Evolutionary conservation across 2,888 invertebrate genomes (phyloP).

Genomic region (Lucinisca nassula): DNA sequence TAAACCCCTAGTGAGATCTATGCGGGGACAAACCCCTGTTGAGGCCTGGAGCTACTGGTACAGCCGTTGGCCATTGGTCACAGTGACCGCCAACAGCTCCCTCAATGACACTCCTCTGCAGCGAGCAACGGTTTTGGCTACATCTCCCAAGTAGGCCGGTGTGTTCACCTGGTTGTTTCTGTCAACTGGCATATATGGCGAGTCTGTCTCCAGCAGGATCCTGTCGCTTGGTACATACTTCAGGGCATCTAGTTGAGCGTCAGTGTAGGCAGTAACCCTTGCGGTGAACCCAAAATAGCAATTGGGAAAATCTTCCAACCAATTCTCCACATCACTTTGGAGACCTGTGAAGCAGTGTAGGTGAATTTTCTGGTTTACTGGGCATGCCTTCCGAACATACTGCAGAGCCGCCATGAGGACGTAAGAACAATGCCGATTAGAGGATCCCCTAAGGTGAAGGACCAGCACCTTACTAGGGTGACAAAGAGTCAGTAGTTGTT

Average conservation of each 20-base stretch:
- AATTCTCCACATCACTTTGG: not conserved
- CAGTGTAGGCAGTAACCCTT: not conserved
- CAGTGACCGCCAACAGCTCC: not conserved
- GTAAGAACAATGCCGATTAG: not conserved
- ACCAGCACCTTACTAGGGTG: conserved; percentile 2
- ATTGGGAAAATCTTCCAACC: not conserved
- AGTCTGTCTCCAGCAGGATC: not conserved
- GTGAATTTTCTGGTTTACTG: not conserved
- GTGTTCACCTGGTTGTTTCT: not conserved
- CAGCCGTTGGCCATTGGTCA: not conserved
- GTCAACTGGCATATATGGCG: not conserved
- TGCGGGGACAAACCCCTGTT: no score
- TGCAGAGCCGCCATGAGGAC: not conserved
- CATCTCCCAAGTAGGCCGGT: not conserved
- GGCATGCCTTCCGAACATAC: not conserved
- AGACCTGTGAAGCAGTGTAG: not conserved
- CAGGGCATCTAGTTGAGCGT: not conserved
- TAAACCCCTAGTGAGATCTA: no score
- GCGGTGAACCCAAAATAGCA: not conserved
- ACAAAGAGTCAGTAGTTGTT: not conserved
- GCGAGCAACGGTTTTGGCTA: not conserved
- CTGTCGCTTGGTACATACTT: not conserved
- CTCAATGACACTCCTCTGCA: not conserved
- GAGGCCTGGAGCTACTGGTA: not conserved
- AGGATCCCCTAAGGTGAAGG: not conserved